A percentile compares a stretch with the other conserved stretches of the same genome.
phyloP scores from a whole-genome alignment of 2,888 invertebrate genomes.

The Diabrotica balteata region DNA sequence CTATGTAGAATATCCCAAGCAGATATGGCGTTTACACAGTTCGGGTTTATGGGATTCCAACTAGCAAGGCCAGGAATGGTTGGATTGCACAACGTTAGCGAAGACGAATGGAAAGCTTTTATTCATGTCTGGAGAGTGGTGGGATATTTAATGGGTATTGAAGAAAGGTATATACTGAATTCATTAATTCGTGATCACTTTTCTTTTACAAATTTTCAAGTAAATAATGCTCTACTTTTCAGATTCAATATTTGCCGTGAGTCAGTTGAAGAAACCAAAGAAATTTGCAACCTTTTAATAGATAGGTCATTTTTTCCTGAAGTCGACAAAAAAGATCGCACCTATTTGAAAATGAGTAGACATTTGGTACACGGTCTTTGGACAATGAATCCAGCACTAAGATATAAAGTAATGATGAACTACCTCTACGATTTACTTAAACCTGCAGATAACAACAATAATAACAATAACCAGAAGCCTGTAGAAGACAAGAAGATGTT shows the following conservation, averaged over 20 bases:
- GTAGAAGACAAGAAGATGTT: constrained; percentile 12
- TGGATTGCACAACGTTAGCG: constrained; percentile 68
- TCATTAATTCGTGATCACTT: no score
- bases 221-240: constrained; percentile 17
- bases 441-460: constrained; percentile 32
- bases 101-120: constrained; percentile 75
- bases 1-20: constrained; percentile 75
- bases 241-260: constrained; percentile 77
- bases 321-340: constrained; percentile 66
- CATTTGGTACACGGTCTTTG: constrained; percentile 74
- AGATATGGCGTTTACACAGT: constrained; percentile 86
- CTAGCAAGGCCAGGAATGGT: constrained; percentile 63
- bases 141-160: constrained; percentile 81
- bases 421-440: constrained; percentile 43
- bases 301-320: constrained; percentile 70
- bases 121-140: constrained; percentile 86
- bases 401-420: constrained; percentile 66
- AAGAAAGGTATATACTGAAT: constrained; percentile 68
- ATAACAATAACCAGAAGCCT: not conserved
- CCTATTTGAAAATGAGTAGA: constrained; percentile 71
- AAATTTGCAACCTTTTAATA: constrained; percentile 66
- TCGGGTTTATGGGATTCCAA: constrained; percentile 83
- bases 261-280: constrained; percentile 68
- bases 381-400: constrained; percentile 69
- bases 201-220: no score